Base-by-base conservation (phyloP, 2,113 vertebrate species). In the Bujurquina vittata region DNA sequence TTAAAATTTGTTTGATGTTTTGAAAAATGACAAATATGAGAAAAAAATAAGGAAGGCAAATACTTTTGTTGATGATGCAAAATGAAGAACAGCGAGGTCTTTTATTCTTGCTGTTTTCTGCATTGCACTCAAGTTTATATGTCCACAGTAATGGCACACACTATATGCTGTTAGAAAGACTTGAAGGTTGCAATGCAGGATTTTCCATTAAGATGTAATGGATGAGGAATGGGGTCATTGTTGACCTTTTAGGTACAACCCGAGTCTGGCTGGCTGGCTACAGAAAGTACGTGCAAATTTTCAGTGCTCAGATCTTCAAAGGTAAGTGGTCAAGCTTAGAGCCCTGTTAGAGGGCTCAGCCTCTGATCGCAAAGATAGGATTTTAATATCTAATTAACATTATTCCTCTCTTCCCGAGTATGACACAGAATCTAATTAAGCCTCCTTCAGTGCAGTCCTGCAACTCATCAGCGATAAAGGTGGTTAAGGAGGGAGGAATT, bases 311-410 rank as follows among this genome's bases (percentile, higher is more conserved):
- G 73, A 80, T 79, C 80, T 83, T 87, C n/a, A 84, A 82, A 86
- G 76, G 78, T 81, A 84, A 84, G 61, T 75, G 57, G 61, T 85
- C 6, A 40, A 86, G 82, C 77, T 37, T 33, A 5, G 12, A 80
- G 77, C 75, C 40, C 43, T 33, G 40, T 69, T 59, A 14, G n/a
- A 69, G 46, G 33, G 43, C 59, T 65, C 61, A 81, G 62, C 8
- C 75, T 85, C 37, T 69, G 49, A 62, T 90, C 67, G 35, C 26
- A 63, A 26, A 67, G 23, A 75, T 84, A 26, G 10, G 69, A 61
- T 80, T 88, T 83, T 82, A 87, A 89, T 80, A 63, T 85, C 60
- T 75, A 87, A 91, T 91, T 81, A 90, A 72, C 81, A 81, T 84
- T 61, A 83, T 81, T 85, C 85, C 46, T 79, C 12, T 79, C 49